These are phyloP conservation scores for Emmelina monodactyla DNA, from an alignment of 2,888 invertebrate genomes.

Conservation along the genomic window DNA sequence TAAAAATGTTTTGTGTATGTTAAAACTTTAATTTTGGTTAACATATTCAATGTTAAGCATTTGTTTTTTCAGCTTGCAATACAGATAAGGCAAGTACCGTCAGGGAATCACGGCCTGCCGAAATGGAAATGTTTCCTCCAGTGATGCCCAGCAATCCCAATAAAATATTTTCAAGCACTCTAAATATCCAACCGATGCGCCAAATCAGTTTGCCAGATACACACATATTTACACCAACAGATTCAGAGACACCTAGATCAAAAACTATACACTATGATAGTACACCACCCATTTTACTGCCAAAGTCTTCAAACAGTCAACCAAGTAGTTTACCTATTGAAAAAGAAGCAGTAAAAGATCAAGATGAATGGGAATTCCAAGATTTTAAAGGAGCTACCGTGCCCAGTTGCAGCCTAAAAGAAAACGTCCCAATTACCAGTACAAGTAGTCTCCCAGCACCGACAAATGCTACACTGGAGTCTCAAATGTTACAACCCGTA, in stretches of 20 bases:
- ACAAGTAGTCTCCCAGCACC: slow-evolving; percentile 11
- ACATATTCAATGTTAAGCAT: no score
- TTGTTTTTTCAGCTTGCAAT: slow-evolving; percentile 52
- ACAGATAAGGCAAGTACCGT: slow-evolving; percentile 30
- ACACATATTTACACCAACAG: slow-evolving; percentile 59
- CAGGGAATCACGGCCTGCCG: slow-evolving; percentile 29
- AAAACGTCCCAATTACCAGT: neutral
- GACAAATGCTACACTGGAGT: slow-evolving; percentile 4
- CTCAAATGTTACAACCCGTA: slow-evolving; percentile 48
- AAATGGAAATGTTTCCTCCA: slow-evolving; percentile 40
- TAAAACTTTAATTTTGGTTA: no score
- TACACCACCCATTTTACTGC: slow-evolving; percentile 31
- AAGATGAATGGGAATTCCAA: slow-evolving; percentile 56
- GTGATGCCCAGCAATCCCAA: slow-evolving; percentile 31
- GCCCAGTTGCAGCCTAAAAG: no score
- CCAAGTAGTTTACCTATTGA: neutral
- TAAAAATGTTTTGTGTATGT: no score
- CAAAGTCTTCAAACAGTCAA: slow-evolving; percentile 19
- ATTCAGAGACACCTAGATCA: slow-evolving; percentile 58
- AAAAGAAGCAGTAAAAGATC: slow-evolving; percentile 19
- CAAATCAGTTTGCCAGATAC: slow-evolving; percentile 60
- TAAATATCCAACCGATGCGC: slow-evolving; percentile 47
- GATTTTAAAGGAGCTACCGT: slow-evolving; percentile 36
- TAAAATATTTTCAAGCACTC: slow-evolving; percentile 43
- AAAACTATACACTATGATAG: slow-evolving; percentile 57